Evolutionary conservation across 2,888 invertebrate genomes (phyloP), one percentile per base, ranked within the genome.

Genomic region (Seira ritae): DNA sequence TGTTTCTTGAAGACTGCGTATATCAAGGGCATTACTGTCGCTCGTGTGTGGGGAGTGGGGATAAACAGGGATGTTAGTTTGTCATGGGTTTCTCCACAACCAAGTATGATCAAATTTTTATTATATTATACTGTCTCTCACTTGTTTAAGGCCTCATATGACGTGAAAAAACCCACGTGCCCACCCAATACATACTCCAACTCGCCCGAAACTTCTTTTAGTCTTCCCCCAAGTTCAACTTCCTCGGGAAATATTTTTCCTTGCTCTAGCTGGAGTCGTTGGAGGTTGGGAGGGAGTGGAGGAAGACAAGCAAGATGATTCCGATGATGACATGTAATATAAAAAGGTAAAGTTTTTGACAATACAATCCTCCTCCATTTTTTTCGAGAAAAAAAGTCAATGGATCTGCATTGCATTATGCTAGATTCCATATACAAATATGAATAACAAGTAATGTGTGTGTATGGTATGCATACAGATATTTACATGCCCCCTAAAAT

Each of bases 291-390:
- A 31, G 31, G 31, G 31, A 31, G 2, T 31, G 31, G 31, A 31
- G 31, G 31, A 31, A 31, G 31, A 31, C 31, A 31, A 8, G 31
- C 31, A 31, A 50, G 50, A 50, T 50, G 50, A 50, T 50, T 50
- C 50, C 17, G 50, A 50, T 50, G 50, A 50, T 50, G 50, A 50
- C 50, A 50, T 50, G 50, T 50, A n/a, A n/a, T 50, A n/a, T n/a
- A 50, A 50, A 50, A n/a, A 50, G 31, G 31, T 31, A 31, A 50
- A 50, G 50, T 50, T 50, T 31, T 50, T 50, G 50, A 50, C 50
- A 50, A 50, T 50, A 12, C 50, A 50, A 50, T 50, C 50, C 12
- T 50, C 50, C 31, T 31, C 31, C 31, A 31, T 31, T 31, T 31
- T 31, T 15, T 50, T 3, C 15, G 12, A 15, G 12, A 2, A n/a